A percentile compares a stretch with the other conserved stretches of the same genome.
phyloP scores from a whole-genome alignment of 2,797 vertebrate species.

The Sebastes cheni region DNA sequence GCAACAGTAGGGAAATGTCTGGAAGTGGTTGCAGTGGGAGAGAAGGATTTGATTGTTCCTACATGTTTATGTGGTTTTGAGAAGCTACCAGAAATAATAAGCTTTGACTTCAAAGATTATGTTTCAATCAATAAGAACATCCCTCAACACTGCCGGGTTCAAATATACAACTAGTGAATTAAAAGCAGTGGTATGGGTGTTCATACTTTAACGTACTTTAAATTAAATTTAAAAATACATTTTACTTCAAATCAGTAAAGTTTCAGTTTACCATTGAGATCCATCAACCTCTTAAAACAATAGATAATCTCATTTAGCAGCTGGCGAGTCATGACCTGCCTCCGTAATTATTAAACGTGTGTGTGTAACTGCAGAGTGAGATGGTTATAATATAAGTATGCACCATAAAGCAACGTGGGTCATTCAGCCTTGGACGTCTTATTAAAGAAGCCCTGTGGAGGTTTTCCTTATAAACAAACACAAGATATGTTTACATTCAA shows the following conservation, averaged over 20 bases:
- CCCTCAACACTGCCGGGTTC: not conserved
- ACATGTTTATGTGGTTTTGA: not conserved
- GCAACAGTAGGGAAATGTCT: not conserved
- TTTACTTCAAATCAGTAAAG: not conserved
- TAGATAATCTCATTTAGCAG: not conserved
- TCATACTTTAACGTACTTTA: not conserved
- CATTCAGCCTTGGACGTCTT: not conserved
- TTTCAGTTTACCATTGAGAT: not conserved
- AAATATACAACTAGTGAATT: not conserved
- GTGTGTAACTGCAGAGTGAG: not conserved
- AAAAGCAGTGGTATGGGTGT: not conserved
- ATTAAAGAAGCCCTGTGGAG: not conserved
- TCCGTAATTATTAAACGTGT: not conserved
- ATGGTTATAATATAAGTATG: not conserved
- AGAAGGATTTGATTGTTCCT: conserved; percentile 3
- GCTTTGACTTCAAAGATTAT: not conserved
- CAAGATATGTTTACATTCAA: not conserved
- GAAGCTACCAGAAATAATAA: conserved; percentile 13
- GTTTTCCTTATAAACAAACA: not conserved
- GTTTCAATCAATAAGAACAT: conserved; percentile 5
- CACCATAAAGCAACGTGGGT: not conserved
- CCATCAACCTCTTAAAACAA: not conserved
- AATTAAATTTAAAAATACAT: not conserved
- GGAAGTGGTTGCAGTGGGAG: conserved; percentile 2
- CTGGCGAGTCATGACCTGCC: not conserved